Base-by-base conservation (phyloP, 2,797 vertebrate species). In the Corythornis leucogaster region DNA sequence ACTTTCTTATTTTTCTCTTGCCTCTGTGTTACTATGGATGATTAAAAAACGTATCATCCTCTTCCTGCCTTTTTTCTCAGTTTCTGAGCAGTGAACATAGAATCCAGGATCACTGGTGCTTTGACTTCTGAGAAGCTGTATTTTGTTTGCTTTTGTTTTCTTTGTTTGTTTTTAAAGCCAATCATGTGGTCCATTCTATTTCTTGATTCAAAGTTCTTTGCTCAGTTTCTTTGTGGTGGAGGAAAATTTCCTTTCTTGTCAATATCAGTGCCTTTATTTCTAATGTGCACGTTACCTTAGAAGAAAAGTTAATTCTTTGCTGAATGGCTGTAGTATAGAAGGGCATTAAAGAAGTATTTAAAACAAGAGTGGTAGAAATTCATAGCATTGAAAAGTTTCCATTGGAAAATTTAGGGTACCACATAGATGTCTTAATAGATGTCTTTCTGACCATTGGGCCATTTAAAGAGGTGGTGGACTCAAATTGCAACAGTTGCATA, bases 211-310 rank as follows among this genome's bases (percentile, higher is more conserved):
- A 88, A 78, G 55, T 84, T 74, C 54, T 86, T 92, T 90, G 15
- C 51, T 96, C 19, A 25, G 89, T 38, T 92, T 13, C 9, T 96
- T 84, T 61, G 64, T 66, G 54, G 40, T 73, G 43, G 42, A 74
- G 70, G 57, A 95, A 64, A 80, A 57, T 75, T 54, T 42, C 28
- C 31, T 70, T 50, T 66, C 30, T 42, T 40, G 26, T 82, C 68
- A 38, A 63, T 85, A 63, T 71, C 58, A 64, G 15, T 59, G 19
- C 35, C 62, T 96, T 95, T 95, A 67, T 89, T 91, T 90, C 25
- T 94, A 68, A 75, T n/a, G 33, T 50, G 12, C 9, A 10, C 26
- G 15, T 92, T 87, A 54, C 6, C 13, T 89, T 95, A 75, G 57
- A 90, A 87, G 16, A 46, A 76, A 87, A 42, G 51, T 70, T 88